phyloP scores from a whole-genome alignment of 2,888 invertebrate genomes.

The Lasioglossum oenotherae region DNA sequence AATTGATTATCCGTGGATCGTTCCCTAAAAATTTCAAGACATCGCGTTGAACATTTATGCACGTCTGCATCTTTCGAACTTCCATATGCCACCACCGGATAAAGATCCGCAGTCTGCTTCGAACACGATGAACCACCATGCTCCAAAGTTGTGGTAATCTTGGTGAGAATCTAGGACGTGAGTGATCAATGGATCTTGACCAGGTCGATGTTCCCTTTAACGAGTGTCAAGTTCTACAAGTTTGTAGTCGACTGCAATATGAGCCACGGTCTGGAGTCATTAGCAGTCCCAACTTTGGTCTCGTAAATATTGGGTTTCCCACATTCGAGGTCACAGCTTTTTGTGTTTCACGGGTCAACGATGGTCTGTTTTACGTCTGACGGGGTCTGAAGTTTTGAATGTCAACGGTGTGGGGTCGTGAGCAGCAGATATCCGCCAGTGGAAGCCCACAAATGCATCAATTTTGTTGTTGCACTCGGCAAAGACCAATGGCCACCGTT shows the following conservation, averaged over 20 bases:
- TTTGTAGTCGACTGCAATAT: neutral
- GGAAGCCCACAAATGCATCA: neutral
- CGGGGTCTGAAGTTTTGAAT: neutral
- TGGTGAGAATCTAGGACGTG: neutral
- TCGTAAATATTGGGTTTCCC: neutral
- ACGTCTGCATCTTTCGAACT: neutral
- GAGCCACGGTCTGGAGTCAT: neutral
- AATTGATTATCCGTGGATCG: neutral
- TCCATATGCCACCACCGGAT: neutral
- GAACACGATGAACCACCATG: neutral
- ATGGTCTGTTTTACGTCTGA: neutral
- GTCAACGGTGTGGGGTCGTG: neutral
- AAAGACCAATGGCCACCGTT: neutral
- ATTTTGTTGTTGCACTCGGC: neutral
- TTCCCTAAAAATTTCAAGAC: neutral
- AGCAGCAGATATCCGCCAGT: neutral
- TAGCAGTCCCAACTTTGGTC: neutral
- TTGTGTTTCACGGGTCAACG: neutral
- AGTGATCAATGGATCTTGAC: slow-evolving; percentile 6
- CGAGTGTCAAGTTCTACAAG: slow-evolving; percentile 5
- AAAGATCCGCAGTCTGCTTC: neutral
- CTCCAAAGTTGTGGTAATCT: neutral
- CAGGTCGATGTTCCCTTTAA: slow-evolving; percentile 6
- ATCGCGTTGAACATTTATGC: neutral
- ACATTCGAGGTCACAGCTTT: neutral